These are phyloP conservation scores for Phalacrocorax brasilianus DNA, from an alignment of 2,113 vertebrate genomes.

Conservation along the genomic window DNA sequence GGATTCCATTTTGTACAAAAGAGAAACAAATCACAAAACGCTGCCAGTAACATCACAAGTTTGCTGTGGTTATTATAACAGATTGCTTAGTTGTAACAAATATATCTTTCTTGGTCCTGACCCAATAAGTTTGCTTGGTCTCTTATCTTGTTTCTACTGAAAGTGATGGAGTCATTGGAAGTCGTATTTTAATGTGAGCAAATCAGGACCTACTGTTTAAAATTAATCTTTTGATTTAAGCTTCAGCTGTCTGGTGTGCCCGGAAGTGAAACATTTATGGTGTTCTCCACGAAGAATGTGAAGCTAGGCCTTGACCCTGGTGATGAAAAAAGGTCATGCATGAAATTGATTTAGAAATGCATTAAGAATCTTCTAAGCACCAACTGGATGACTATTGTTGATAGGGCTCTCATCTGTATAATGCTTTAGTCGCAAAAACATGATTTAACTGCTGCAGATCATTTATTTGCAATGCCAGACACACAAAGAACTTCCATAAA, in stretches of 20 bases:
- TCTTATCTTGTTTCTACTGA: neutral
- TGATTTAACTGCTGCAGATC: neutral
- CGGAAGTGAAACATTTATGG: neutral
- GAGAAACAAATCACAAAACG: neutral
- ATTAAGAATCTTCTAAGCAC: constrained; percentile 24
- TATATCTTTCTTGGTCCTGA: neutral
- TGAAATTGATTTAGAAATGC: constrained; percentile 71
- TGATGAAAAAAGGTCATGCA: constrained; percentile 41
- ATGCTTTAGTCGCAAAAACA: neutral
- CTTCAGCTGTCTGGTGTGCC: neutral
- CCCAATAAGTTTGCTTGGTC: neutral
- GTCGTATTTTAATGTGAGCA: neutral
- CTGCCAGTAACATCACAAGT: neutral
- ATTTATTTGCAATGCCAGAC: neutral
- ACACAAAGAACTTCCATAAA: neutral
- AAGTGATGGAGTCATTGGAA: neutral
- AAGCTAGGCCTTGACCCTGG: constrained; percentile 64
- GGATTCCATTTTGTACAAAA: neutral
- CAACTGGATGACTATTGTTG: constrained; percentile 12
- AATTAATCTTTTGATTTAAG: neutral
- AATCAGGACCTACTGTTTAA: neutral
- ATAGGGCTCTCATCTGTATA: neutral
- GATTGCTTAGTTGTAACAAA: neutral
- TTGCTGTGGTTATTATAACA: neutral
- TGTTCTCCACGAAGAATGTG: neutral